Evolutionary conservation across 2,888 invertebrate species (phyloP), one percentile per base, ranked within the genome.

Genomic region (Drosophila paranaensis): DNA sequence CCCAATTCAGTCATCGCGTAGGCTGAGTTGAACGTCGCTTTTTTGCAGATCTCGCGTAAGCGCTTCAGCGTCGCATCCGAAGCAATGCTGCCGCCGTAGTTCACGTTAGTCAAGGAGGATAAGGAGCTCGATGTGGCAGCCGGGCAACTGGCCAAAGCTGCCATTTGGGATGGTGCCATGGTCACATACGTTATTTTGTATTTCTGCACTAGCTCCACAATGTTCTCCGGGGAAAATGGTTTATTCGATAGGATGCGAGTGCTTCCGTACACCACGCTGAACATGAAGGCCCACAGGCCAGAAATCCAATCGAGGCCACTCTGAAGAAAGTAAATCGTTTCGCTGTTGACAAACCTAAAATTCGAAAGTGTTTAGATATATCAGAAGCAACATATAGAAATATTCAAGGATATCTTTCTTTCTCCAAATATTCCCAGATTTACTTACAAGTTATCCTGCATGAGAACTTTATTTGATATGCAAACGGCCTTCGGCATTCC

Each of bases 281-380:
- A 58, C 10, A 88, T 61, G 13, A 80, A 70, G 2, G 63, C 64
- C 35, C 67, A 70, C 35, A 86, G 46, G 0, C 91, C 91, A 3
- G 81, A 72, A 6, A 86, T 39, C 90, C 90, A 90, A 50, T 91
- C 88, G n/a, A 91, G 37, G 0, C 82, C 75, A 51, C 86, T 89
- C 20, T 75, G 58, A 13, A 79, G 65, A 6, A 77, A 77, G 13
- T 79, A 61, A 0, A 84, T 61, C 6, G 88, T 79, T 14, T 74
- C 70, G n/a, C 76, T 71, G 27, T 73, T 77, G 6, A 71, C 60
- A 0, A 74, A 53, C 37, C 88, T 85, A 27, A 11, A 42, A 39
- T 14, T 4, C 1, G 2, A 14, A 6, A 3, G 13, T 0, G 13
- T 43, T 42, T 40, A 37, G 4, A 37, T 13, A 11, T 13, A 33